Percentiles rank a stretch among this genome's conserved stretches.
Conservation (phyloP, 2,888 invertebrate species). For the Bombylius discolor region DNA sequence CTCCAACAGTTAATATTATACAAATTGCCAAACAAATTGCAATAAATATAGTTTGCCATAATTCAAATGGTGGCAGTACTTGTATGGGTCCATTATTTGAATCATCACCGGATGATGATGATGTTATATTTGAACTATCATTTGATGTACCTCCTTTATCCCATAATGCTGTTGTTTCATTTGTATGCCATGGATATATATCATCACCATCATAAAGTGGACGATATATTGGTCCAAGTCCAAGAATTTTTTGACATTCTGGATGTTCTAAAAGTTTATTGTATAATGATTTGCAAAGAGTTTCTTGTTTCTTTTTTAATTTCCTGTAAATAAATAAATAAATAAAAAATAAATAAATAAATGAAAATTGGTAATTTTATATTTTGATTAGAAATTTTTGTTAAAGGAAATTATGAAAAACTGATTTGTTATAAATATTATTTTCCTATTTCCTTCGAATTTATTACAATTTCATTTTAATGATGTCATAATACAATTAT, state of each 20-base stretch:
- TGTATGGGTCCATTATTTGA: conserved; percentile 33
- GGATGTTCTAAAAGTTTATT: conserved; percentile 45
- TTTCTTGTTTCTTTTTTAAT: conserved; percentile 58
- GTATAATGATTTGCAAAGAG: conserved; percentile 54
- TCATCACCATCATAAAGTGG: conserved; percentile 36
- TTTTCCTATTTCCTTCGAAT: no score
- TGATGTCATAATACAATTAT: no score
- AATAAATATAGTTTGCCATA: conserved; percentile 82
- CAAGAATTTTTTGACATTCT: conserved; percentile 47
- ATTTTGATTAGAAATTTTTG: no score
- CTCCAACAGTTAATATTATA: conserved; percentile 83
- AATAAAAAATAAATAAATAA: conserved; percentile 13
- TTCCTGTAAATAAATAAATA: conserved; percentile 43
- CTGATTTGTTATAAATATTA: no score
- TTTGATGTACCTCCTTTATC: conserved; percentile 25
- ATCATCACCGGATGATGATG: conserved; percentile 15
- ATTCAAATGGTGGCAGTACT: conserved; percentile 69
- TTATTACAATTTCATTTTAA: no score
- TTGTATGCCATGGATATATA: conserved; percentile 28
- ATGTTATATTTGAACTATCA: conserved; percentile 24
- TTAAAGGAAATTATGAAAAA: no score
- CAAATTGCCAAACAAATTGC: conserved; percentile 76
- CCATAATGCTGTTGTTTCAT: conserved; percentile 26
- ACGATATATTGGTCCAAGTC: conserved; percentile 33
- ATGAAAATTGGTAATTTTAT: no score